Percentiles rank a stretch among this genome's conserved stretches.
Conservation (phyloP, 1,140 invertebrate genomes). For the Elysia chlorotica region DNA sequence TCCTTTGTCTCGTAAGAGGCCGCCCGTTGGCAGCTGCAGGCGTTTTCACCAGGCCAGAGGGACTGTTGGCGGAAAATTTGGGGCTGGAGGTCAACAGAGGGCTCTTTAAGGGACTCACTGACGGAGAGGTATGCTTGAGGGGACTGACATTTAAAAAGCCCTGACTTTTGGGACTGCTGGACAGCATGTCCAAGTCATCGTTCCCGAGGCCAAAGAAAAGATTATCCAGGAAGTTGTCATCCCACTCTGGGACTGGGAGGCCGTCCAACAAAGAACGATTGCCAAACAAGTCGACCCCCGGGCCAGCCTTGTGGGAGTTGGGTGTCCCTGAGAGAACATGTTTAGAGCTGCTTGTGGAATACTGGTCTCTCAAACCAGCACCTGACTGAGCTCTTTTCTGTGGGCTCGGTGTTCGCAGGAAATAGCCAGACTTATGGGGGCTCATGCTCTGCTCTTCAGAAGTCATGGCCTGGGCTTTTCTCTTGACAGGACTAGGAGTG, state of each 20-base stretch:
- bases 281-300: conserved; percentile 15
- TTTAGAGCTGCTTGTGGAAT: neutral
- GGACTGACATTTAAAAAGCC: conserved; percentile 8
- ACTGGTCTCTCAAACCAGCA: neutral
- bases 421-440: conserved; percentile 22
- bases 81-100: conserved; percentile 20
- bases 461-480: neutral
- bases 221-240: conserved; percentile 22
- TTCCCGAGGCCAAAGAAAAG: conserved; percentile 14
- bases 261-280: conserved; percentile 16
- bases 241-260: conserved; percentile 18
- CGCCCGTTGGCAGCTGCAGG: conserved; percentile 1
- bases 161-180: conserved; percentile 12
- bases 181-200: conserved; percentile 12
- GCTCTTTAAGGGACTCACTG: conserved; percentile 12
- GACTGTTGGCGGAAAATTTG: neutral
- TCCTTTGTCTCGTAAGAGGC: conserved; percentile 13
- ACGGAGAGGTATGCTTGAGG: conserved; percentile 5
- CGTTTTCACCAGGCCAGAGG: neutral
- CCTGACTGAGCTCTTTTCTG: neutral
- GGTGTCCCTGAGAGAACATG: conserved; percentile 1
- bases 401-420: conserved; percentile 22
- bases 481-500: conserved; percentile 8
- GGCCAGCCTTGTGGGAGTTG: conserved; percentile 7
- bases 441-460: neutral